These are phyloP conservation scores for Blastobasis lacticolella DNA, from an alignment of 2,888 invertebrate species.

Conservation along the genomic window DNA sequence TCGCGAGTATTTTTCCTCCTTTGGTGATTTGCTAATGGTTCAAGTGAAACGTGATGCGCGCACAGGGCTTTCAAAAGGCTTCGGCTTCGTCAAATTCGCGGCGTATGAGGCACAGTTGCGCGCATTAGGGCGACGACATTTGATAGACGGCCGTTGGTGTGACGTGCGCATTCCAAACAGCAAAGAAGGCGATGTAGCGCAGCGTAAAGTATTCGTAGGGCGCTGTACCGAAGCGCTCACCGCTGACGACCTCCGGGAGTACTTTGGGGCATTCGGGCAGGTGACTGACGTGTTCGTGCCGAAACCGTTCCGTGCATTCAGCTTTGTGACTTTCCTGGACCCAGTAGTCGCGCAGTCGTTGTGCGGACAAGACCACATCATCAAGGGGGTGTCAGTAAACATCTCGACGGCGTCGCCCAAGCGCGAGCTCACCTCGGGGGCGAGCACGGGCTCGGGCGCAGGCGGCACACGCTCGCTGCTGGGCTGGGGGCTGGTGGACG, in stretches of 20 bases:
- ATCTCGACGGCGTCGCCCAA: slow-evolving; percentile 92
- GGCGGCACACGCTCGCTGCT: slow-evolving; percentile 22
- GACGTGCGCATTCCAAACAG: slow-evolving; percentile 82
- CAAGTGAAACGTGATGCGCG: slow-evolving; percentile 75
- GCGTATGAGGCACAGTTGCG: slow-evolving; percentile 78
- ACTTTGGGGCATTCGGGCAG: slow-evolving; percentile 86
- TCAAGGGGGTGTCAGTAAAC: slow-evolving; percentile 89
- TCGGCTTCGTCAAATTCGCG: slow-evolving; percentile 81
- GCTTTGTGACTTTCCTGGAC: slow-evolving; percentile 89
- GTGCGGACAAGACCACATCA: slow-evolving; percentile 88
- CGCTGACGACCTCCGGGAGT: slow-evolving; percentile 84
- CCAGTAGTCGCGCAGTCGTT: slow-evolving; percentile 85
- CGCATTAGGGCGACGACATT: slow-evolving; percentile 77
- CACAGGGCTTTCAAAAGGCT: slow-evolving; percentile 80
- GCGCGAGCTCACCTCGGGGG: slow-evolving; percentile 62
- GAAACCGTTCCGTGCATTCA: slow-evolving; percentile 87
- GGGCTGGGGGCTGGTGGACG: slow-evolving; percentile 51
- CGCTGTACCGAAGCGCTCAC: slow-evolving; percentile 87
- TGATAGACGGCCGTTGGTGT: slow-evolving; percentile 82
- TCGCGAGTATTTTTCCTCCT: slow-evolving; percentile 80
- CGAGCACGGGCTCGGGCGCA: slow-evolving; percentile 7
- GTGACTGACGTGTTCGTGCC: slow-evolving; percentile 92
- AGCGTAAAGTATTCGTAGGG: slow-evolving; percentile 87
- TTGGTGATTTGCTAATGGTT: slow-evolving; percentile 78
- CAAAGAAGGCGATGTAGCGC: slow-evolving; percentile 79